Evolutionary conservation across 1,140 invertebrate genomes (phyloP), one percentile per base, ranked within the genome.

Genomic region (Heliothis subflexa): DNA sequence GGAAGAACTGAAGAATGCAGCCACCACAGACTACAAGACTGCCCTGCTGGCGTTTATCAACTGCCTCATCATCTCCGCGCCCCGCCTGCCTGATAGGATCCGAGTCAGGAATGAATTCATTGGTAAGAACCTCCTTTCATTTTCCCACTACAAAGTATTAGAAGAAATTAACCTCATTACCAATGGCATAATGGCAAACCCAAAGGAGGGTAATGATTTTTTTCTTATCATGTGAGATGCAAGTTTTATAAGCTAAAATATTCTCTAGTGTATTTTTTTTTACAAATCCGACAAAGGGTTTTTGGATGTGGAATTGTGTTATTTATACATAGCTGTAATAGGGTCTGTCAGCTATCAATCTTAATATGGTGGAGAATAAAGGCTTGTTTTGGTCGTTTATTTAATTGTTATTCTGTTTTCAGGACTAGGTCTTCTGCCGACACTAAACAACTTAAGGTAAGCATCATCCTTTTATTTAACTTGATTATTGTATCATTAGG

Each of bases 71-170:
- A 98, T 99, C 85, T 98, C 98, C n/a, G 98, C 98, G 11, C 96
- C 97, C 14, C 96, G 97, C 16, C 95, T 99, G 59, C 97, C 97
- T 78, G 98, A 99, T 84, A 95, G 98, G 80, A 97, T 98, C 75
- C 95, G 97, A 80, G 97, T 99, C 79, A 96, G 99, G 83, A 99
- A 99, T 90, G 98, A 99, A 94, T 99, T 99, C 91, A 98, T 99
- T 87, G 98, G 98, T 99, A 92, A 96, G 5, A 40, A 40, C 5
- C 33, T 86, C 73, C 10, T 45, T 62, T n/a, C 0, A 14, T 45
- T 45, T 7, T 52, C 14, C 18, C 3, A 9, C 12, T 28, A 1
- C 0, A 25, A 25, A 25, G 21, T 25, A 25, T n/a, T n/a, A n/a
- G n/a, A n/a, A n/a, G n/a, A n/a, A n/a, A n/a, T n/a, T n/a, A n/a